Base-by-base conservation (phyloP, 2,797 vertebrate species). In the Galaxias olidus region DNA sequence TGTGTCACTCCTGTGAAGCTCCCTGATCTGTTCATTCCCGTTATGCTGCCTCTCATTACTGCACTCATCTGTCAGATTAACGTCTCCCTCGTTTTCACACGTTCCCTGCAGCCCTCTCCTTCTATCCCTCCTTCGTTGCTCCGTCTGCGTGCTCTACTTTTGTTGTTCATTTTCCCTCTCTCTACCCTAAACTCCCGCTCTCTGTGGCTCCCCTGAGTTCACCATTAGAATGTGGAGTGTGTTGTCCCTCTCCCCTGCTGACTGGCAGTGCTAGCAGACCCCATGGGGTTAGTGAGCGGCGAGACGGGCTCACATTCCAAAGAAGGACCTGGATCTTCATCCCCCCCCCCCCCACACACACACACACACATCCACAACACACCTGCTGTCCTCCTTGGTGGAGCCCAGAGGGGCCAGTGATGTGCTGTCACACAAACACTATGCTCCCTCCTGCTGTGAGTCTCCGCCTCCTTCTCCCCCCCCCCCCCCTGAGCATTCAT, bases 191-290 rank as follows among this genome's bases (percentile, higher is more conserved):
- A 52, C 17, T 59, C n/a, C 1, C 51, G 17, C 19, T n/a, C 13
- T 57, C 18, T 15, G 5, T 63, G 67, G 78, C 75, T 78, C 72
- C 44, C 60, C 71, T 14, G 65, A 68, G 59, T 71, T 81, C 78
- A 76, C 79, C 76, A 82, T 84, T 86, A 86, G 65, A 69, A 83
- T 83, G 84, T 79, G 74, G 71, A 66, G 71, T 71, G 44, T 66
- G 79, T 68, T 76, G 50, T 80, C 44, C 62, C 14, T 57, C 6
- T 13, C 55, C 41, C 43, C 9, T 20, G 53, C 41, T 42, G 41
- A 43, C 43, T 58, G 41, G 41, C 56, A 58, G 56, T 58, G 41
- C 9, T 58, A 45, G 30, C 9, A 57, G 55, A 43, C 71, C 79
- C 73, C 75, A 57, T 73, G 74, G 71, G 76, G 59, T 75, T 70